phyloP scores from a whole-genome alignment of 35 echinoderm and acorn worm genomes.

The Patiria miniata region DNA sequence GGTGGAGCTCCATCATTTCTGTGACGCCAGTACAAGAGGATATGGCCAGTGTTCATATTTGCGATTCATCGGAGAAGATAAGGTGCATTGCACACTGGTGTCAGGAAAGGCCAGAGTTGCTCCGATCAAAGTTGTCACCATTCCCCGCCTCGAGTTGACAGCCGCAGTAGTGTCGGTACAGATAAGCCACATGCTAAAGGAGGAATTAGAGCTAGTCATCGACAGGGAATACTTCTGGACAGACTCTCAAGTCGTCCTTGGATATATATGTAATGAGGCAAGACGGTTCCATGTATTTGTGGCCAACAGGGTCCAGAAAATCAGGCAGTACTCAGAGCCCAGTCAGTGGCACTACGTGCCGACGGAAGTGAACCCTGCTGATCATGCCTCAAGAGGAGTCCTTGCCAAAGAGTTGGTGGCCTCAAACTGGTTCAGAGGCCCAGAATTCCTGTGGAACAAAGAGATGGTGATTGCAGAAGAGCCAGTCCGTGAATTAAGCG shows the following conservation, averaged over 20 bases:
- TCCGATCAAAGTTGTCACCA: constrained; percentile 35
- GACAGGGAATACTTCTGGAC: constrained; percentile 55
- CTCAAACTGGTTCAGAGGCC: neutral
- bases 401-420: constrained; percentile 5
- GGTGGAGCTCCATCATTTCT: constrained; percentile 55
- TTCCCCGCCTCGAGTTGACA: constrained; percentile 37
- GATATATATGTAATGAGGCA: too few species aligned
- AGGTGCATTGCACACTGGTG: constrained; percentile 53
- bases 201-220: constrained; percentile 24
- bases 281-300: too few species aligned
- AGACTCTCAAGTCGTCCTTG: constrained; percentile 63
- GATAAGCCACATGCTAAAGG: neutral
- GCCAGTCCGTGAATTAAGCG: neutral
- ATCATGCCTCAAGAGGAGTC: constrained; percentile 70
- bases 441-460: neutral
- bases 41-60: constrained; percentile 62
- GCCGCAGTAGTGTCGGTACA: constrained; percentile 42
- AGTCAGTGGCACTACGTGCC: constrained; percentile 56
- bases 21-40: constrained; percentile 38
- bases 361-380: constrained; percentile 39
- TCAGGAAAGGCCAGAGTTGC: constrained; percentile 61
- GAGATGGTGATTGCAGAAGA: neutral
- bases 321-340: constrained; percentile 14
- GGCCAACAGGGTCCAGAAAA: constrained; percentile 34
- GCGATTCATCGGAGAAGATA: constrained; percentile 37